Conservation (phyloP, 2,113 vertebrate genomes). For the Corythornis vintsioides region DNA sequence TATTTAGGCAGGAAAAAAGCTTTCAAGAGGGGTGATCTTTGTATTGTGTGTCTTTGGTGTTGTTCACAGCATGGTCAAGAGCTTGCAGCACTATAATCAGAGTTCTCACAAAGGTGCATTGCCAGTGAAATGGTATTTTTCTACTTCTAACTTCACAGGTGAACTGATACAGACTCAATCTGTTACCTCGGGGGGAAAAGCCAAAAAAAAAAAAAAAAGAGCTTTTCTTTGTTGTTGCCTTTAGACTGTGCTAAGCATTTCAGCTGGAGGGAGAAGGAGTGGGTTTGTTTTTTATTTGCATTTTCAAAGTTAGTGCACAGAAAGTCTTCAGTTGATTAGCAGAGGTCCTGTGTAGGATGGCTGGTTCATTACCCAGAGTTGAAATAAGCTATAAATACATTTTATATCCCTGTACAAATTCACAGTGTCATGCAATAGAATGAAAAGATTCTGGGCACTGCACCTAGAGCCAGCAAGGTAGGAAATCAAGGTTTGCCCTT, state of each 20-base stretch:
- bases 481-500: constrained; percentile 57
- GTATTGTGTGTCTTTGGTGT: background rate
- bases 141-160: background rate
- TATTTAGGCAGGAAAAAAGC: background rate
- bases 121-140: background rate
- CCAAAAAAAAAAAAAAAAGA: background rate
- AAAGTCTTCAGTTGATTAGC: constrained; percentile 53
- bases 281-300: background rate
- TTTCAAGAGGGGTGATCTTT: background rate
- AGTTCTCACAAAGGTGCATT: background rate
- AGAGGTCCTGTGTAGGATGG: constrained; percentile 21
- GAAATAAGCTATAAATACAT: constrained; percentile 65
- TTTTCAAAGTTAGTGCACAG: constrained; percentile 24
- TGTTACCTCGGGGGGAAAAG: background rate
- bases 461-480: background rate
- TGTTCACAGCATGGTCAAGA: background rate
- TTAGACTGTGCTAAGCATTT: background rate
- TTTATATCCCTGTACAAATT: constrained; percentile 59
- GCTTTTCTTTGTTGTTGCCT: constrained; percentile 7
- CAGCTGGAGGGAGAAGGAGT: background rate
- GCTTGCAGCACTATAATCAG: background rate
- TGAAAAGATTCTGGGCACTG: constrained; percentile 48
- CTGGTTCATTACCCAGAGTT: constrained; percentile 57
- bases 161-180: constrained; percentile 14
- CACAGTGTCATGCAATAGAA: constrained; percentile 63